Evolutionary conservation across 1,140 invertebrate genomes (phyloP).

Genomic region (Melitaea cinxia): DNA sequence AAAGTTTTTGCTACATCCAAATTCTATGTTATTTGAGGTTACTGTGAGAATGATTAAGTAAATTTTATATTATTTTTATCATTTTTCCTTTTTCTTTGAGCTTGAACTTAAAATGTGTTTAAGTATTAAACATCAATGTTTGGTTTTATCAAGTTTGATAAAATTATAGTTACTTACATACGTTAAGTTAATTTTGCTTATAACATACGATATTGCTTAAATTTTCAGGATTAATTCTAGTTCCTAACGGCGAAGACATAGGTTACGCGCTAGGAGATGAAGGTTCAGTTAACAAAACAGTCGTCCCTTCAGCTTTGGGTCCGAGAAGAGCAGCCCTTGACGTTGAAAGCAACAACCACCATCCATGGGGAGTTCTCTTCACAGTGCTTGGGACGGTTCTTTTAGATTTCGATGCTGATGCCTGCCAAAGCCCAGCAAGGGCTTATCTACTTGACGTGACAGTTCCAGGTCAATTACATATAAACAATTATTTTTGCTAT

Average conservation of each 20-base stretch:
- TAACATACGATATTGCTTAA: too few species aligned
- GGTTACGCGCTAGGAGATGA: constrained; percentile 91
- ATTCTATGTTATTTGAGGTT: too few species aligned
- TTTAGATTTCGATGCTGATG: constrained; percentile 97
- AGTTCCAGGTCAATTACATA: constrained; percentile 86
- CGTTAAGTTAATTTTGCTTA: too few species aligned
- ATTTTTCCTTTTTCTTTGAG: too few species aligned
- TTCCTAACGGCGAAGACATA: constrained; percentile 94
- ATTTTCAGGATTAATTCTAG: constrained; percentile 92
- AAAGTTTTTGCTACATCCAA: too few species aligned
- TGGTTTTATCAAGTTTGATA: too few species aligned
- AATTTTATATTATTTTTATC: too few species aligned
- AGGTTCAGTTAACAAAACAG: constrained; percentile 63
- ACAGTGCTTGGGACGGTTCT: constrained; percentile 96
- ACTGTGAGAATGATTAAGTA: too few species aligned
- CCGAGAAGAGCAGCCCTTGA: constrained; percentile 70
- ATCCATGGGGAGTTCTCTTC: constrained; percentile 95
- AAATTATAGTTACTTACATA: too few species aligned
- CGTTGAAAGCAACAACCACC: constrained; percentile 65
- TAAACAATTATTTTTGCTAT: constrained; percentile 22
- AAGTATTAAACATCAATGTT: too few species aligned
- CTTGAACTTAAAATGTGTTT: too few species aligned
- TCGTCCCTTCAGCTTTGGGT: constrained; percentile 59
- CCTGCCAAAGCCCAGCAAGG: constrained; percentile 96
- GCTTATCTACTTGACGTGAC: constrained; percentile 97